phyloP scores from a whole-genome alignment of 2,113 vertebrate genomes.

The Perognathus longimembris region DNA sequence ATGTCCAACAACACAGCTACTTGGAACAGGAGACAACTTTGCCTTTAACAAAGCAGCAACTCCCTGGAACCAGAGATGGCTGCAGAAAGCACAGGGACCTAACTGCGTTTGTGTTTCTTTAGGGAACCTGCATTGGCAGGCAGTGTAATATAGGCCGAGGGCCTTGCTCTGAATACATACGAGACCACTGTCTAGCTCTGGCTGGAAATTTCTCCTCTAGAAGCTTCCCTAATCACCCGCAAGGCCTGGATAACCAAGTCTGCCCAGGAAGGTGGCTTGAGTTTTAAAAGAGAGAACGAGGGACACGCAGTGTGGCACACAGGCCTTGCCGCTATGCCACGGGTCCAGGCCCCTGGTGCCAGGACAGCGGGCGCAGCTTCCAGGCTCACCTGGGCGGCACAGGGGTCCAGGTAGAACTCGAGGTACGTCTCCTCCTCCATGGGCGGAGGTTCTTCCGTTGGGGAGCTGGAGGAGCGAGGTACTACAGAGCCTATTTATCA shows the following conservation, averaged over 20 bases:
- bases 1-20: no score
- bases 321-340: background rate
- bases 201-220: no score
- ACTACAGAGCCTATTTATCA: background rate
- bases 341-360: background rate
- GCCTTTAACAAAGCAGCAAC: background rate
- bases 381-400: conserved; percentile 78
- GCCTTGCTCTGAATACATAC: background rate
- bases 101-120: background rate
- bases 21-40: background rate
- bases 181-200: no score
- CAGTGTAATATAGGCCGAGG: no score
- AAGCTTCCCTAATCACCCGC: no score
- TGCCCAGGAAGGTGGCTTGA: background rate
- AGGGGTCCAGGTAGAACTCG: conserved; percentile 90
- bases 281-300: background rate
- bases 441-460: background rate
- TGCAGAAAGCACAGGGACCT: background rate
- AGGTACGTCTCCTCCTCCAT: conserved; percentile 86
- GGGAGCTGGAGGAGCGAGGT: background rate
- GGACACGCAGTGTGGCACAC: background rate
- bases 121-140: accelerated
- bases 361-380: background rate
- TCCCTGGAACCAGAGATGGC: accelerated
- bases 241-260: background rate